Conservation (phyloP, 2,888 invertebrate species). For the Cartodere bifasciata region DNA sequence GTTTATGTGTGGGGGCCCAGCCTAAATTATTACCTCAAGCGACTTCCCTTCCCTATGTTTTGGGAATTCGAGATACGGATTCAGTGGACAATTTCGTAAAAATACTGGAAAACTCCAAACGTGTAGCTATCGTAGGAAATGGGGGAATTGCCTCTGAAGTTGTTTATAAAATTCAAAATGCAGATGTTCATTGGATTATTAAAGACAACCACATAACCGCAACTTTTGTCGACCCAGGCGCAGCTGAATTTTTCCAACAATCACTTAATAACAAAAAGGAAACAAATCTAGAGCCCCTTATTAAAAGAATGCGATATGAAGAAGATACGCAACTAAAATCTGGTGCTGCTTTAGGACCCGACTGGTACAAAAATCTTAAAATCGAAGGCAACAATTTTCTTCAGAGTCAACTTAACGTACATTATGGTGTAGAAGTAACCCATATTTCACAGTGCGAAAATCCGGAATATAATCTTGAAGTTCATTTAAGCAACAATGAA, state of each 20-base stretch:
- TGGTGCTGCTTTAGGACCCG: slow-evolving; percentile 92
- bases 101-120: slow-evolving; percentile 52
- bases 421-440: slow-evolving; percentile 46
- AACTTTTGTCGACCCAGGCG: slow-evolving; percentile 91
- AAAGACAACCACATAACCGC: slow-evolving; percentile 87
- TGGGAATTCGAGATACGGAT: slow-evolving; percentile 91
- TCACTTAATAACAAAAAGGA: slow-evolving; percentile 26
- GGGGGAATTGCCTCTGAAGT: slow-evolving; percentile 98
- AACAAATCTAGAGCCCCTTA: slow-evolving; percentile 15
- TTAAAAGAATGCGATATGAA: slow-evolving; percentile 53
- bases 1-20: slow-evolving; percentile 81
- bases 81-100: slow-evolving; percentile 71
- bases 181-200: slow-evolving; percentile 86
- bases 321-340: slow-evolving; percentile 44
- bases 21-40: slow-evolving; percentile 63
- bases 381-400: slow-evolving; percentile 38
- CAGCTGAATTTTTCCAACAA: slow-evolving; percentile 80
- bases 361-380: slow-evolving; percentile 73
- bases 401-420: slow-evolving; percentile 48
- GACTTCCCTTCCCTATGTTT: slow-evolving; percentile 45
- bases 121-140: slow-evolving; percentile 83
- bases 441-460: slow-evolving; percentile 34
- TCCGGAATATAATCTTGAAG: slow-evolving; percentile 53
- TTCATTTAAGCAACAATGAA: slow-evolving; percentile 60
- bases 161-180: slow-evolving; percentile 71